Conservation (phyloP, 2,888 invertebrate genomes). For the Apamea epomidion region DNA sequence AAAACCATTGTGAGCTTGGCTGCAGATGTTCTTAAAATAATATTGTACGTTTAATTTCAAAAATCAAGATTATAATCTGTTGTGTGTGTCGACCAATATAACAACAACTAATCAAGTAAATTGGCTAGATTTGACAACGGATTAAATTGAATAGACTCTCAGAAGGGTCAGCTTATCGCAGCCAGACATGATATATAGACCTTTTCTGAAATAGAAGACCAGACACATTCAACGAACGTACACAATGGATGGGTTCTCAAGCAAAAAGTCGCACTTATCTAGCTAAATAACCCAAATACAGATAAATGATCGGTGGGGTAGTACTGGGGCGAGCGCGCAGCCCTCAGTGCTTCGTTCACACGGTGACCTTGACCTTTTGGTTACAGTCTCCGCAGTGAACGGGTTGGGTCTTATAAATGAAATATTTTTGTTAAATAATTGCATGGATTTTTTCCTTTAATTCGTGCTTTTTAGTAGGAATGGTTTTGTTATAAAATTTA, state of each 20-base stretch:
- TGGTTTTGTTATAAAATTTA: background rate
- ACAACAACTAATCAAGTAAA: slow-evolving; percentile 17
- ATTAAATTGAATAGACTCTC: slow-evolving; percentile 29
- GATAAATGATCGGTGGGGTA: slow-evolving; percentile 46
- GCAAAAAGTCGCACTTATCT: slow-evolving; percentile 44
- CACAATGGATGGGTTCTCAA: slow-evolving; percentile 37
- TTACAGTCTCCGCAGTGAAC: slow-evolving; percentile 4
- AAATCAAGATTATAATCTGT: background rate
- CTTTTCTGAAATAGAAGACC: slow-evolving; percentile 23
- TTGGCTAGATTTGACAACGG: slow-evolving; percentile 11
- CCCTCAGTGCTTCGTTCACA: slow-evolving; percentile 27
- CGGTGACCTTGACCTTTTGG: slow-evolving; percentile 45
- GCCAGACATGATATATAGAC: slow-evolving; percentile 38
- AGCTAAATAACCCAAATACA: slow-evolving; percentile 37
- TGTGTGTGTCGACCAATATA: background rate
- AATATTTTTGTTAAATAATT: background rate
- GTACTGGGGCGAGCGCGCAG: slow-evolving; percentile 24
- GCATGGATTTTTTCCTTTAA: background rate
- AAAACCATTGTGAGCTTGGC: background rate
- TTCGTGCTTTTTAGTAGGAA: background rate
- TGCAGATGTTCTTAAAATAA: background rate
- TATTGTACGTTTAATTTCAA: background rate
- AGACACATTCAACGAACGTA: slow-evolving; percentile 23
- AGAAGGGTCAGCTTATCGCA: slow-evolving; percentile 31
- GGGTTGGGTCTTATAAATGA: slow-evolving; percentile 3